A percentile compares a stretch with the other conserved stretches of the same genome.
Conservation (phyloP, 2,797 vertebrate species). For the Micromesistius poutassou region DNA sequence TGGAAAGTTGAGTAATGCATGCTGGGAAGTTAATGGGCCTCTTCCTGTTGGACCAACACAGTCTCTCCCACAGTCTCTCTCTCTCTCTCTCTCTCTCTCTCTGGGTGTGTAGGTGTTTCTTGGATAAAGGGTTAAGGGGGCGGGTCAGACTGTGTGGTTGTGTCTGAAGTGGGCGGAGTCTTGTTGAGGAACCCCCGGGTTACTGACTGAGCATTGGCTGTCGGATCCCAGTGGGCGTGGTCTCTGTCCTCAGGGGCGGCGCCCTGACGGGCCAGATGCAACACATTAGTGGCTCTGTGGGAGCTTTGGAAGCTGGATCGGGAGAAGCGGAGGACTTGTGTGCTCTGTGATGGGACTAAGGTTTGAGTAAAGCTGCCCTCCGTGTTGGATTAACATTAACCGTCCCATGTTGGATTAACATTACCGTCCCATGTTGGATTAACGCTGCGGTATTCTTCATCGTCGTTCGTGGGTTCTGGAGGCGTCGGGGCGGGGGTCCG, state of each 20-base stretch:
- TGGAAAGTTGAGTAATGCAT: conserved; percentile 27
- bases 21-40: conserved; percentile 18
- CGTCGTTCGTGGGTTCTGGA: neutral
- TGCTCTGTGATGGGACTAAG: neutral
- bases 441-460: neutral
- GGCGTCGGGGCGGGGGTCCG: neutral
- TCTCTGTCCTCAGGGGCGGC: neutral
- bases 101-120: neutral
- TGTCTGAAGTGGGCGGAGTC: neutral
- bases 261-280: neutral
- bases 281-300: neutral
- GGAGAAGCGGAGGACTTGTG: neutral
- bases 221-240: neutral
- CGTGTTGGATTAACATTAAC: neutral
- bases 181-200: neutral
- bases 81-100: conserved; percentile 2
- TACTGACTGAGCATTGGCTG: neutral
- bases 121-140: neutral
- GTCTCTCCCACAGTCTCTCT: neutral
- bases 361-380: neutral
- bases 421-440: neutral
- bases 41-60: neutral
- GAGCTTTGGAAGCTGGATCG: neutral
- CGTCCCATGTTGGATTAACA: neutral
- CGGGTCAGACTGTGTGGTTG: neutral